Conservation (phyloP, 2,888 invertebrate genomes). For the Leptopilina syphax region DNA sequence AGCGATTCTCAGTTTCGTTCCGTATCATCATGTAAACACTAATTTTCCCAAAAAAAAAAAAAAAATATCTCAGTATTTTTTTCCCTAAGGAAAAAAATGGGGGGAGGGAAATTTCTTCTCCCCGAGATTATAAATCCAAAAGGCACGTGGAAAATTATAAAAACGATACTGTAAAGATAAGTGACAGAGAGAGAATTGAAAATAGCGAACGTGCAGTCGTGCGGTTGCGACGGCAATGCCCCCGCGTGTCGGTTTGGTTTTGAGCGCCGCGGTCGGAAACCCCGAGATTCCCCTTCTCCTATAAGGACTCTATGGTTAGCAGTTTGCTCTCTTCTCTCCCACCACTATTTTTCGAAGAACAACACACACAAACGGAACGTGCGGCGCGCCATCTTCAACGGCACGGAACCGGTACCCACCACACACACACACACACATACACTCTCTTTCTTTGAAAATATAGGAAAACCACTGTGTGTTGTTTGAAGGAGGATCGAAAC, state of each 20-base stretch:
- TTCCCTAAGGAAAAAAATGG: neutral
- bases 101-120: neutral
- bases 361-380: neutral
- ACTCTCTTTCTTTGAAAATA: slow-evolving; percentile 45
- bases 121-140: neutral
- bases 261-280: slow-evolving; percentile 69
- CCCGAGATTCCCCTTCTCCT: slow-evolving; percentile 61
- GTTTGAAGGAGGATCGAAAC: slow-evolving; percentile 26
- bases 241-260: slow-evolving; percentile 65
- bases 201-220: slow-evolving; percentile 61
- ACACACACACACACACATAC: slow-evolving; percentile 42
- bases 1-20: slow-evolving; percentile 11
- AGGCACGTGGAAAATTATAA: slow-evolving; percentile 12
- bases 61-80: too few species aligned
- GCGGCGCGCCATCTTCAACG: slow-evolving; percentile 56
- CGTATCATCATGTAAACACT: neutral
- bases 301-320: slow-evolving; percentile 15
- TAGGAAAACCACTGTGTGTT: slow-evolving; percentile 44
- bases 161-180: too few species aligned
- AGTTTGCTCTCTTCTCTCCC: slow-evolving; percentile 48
- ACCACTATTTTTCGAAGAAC: slow-evolving; percentile 42
- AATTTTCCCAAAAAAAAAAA: neutral
- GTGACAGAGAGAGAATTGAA: neutral
- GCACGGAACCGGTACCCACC: slow-evolving; percentile 60
- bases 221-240: slow-evolving; percentile 73